Evolutionary conservation across 2,888 invertebrate genomes (phyloP), one percentile per base, ranked within the genome.

Genomic region (Hoplodrina ambigua): DNA sequence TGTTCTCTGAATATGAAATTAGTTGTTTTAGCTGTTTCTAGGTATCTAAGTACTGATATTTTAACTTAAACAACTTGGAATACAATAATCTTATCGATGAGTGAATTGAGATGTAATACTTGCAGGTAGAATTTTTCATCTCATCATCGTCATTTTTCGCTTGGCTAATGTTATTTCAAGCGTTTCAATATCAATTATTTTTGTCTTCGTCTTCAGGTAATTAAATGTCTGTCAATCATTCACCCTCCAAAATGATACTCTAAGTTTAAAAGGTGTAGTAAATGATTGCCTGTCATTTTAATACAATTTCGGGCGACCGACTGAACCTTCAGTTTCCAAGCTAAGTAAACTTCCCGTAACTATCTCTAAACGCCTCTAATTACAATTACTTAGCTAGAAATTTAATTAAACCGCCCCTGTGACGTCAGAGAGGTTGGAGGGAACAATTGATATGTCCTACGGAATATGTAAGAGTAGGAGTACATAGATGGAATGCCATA

Each of bases 1-100:
- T 83, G 82, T 85, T 76, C 77, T 69, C 71, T 85, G 87, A 86
- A 88, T 89, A 80, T 78, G 68, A 77, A 86, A 88, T 85, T 63
- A 85, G 79, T 37, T 80, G 77, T 69, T 68, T 79, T 56, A 68
- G 58, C 49, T 68, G 70, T 71, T 69, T 75, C 64, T 81, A 55
- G 59, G 57, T 53, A 70, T 63, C 20, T 59, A 69, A 57, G 55
- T 65, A 66, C 59, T 50, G 30, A 56, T 65, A 69, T 69, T 66
- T 59, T 41, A 53, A 70, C 55, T 76, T 66, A 33, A 72, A 63
- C 60, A 44, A 57, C 52, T 57, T 61, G 25, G 41, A 63, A 63
- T 56, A 59, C 49, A 67, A 69, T 64, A 44, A 61, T 62, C 49
- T 74, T 66, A 65, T 69, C 53, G 55, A 53, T 63, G 49, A 3